These are phyloP conservation scores for Pogonocichla stellata DNA, from an alignment of 2,113 vertebrate species.

Conservation along the genomic window DNA sequence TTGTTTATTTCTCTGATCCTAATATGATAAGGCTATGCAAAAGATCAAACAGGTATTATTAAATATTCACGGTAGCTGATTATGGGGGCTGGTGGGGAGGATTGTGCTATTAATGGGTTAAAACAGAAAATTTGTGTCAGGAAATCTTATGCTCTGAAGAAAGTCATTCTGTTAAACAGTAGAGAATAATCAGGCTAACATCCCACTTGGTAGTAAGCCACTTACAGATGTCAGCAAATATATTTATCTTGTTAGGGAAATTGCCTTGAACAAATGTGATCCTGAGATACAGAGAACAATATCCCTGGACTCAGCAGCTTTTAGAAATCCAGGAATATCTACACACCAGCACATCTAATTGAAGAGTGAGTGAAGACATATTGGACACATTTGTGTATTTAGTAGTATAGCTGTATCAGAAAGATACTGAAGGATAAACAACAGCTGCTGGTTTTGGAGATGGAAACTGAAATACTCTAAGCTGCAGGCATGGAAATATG, in stretches of 20 bases:
- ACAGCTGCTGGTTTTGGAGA: neutral
- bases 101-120: neutral
- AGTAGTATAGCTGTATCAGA: neutral
- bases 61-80: neutral
- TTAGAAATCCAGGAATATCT: neutral
- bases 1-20: neutral
- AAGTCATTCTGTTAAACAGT: neutral
- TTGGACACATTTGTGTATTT: neutral
- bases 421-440: neutral
- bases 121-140: neutral
- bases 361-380: neutral
- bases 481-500: neutral
- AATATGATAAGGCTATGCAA: neutral
- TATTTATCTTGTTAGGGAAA: slow-evolving; percentile 40
- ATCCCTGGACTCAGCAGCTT: neutral
- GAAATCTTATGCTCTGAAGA: neutral
- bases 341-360: neutral
- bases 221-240: slow-evolving; percentile 35
- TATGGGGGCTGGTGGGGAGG: rapidly evolving
- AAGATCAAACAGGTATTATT: neutral
- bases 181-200: neutral
- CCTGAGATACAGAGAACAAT: slow-evolving; percentile 10
- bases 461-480: neutral
- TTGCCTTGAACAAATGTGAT: neutral
- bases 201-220: slow-evolving; percentile 1